Conservation (phyloP, 2,888 invertebrate species). For the Cryptus armator region DNA sequence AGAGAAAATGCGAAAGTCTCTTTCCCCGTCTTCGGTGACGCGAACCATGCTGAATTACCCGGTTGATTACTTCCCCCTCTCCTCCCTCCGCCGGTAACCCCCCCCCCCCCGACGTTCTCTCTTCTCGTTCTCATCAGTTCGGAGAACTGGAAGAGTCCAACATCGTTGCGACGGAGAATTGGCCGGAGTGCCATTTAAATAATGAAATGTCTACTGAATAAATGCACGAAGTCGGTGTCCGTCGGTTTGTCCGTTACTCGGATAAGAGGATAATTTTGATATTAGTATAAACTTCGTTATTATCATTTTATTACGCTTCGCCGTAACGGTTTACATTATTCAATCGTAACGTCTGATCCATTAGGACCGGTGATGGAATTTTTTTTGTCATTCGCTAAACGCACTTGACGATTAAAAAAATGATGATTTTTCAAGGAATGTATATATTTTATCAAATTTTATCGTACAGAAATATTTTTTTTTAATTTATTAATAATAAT, state of each 20-base stretch:
- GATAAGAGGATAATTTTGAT: neutral
- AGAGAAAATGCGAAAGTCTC: slow-evolving; percentile 54
- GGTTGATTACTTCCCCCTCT: slow-evolving; percentile 68
- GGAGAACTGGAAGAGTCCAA: slow-evolving; percentile 46
- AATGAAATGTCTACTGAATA: slow-evolving; percentile 64
- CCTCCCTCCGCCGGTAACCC: slow-evolving; percentile 19
- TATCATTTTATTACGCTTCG: slow-evolving; percentile 6
- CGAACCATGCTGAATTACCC: slow-evolving; percentile 59
- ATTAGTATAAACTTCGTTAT: slow-evolving; percentile 26
- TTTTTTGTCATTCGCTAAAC: neutral
- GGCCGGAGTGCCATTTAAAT: slow-evolving; percentile 58
- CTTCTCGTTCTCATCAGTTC: slow-evolving; percentile 41
- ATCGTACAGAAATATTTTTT: too few relatives aligned
- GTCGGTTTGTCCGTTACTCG: neutral
- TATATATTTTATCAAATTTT: too few relatives aligned
- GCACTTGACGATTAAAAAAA: too few relatives aligned
- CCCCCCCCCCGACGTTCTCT: slow-evolving; percentile 15
- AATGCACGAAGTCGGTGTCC: slow-evolving; percentile 25
- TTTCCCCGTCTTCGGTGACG: slow-evolving; percentile 32
- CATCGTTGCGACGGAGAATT: slow-evolving; percentile 41
- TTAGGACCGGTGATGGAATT: neutral
- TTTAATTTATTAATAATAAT: too few relatives aligned
- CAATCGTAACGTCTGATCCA: neutral
- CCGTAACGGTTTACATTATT: neutral
- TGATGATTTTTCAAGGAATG: too few relatives aligned